Percentiles rank a stretch among this genome's conserved stretches.
phyloP scores from a whole-genome alignment of 2,113 vertebrate species.

The Barbus barbus region DNA sequence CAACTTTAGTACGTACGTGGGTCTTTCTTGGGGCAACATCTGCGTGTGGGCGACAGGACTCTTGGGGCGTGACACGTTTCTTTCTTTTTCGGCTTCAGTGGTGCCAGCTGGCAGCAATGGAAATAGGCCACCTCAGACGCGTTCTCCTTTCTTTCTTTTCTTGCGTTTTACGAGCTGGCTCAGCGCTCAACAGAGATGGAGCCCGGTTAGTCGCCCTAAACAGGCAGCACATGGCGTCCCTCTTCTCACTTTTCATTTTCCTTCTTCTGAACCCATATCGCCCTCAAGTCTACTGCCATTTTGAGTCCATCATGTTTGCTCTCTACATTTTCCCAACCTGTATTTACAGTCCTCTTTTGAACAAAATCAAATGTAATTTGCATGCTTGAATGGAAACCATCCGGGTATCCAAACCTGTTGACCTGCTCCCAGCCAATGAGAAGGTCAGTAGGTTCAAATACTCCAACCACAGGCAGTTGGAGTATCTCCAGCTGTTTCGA shows the following conservation, averaged over 20 bases:
- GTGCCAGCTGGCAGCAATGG: conserved; percentile 79
- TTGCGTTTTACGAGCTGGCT: conserved; percentile 44
- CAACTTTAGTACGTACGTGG: not conserved
- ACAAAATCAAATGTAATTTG: not conserved
- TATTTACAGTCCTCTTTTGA: not conserved
- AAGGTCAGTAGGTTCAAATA: not conserved
- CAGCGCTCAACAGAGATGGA: conserved; percentile 7
- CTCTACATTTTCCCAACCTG: not conserved
- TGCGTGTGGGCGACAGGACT: conserved; percentile 10
- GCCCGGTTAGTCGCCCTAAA: not conserved
- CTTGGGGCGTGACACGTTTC: conserved; percentile 13
- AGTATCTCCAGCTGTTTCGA: not conserved
- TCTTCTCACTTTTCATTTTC: conserved; percentile 3
- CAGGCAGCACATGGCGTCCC: not conserved
- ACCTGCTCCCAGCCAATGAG: not conserved
- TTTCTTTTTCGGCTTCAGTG: not conserved
- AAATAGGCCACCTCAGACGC: conserved; percentile 50
- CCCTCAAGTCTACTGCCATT: not conserved
- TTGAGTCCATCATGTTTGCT: conserved; percentile 3
- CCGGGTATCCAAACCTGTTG: no score
- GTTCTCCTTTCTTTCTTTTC: conserved; percentile 3
- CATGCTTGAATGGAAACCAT: not conserved
- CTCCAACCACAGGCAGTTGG: not conserved
- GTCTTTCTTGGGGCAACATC: conserved; percentile 12
- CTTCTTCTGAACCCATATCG: not conserved